Evolutionary conservation across 2,797 vertebrate genomes (phyloP), one percentile per base, ranked within the genome.

Genomic region (Pseudochromis fuscus): DNA sequence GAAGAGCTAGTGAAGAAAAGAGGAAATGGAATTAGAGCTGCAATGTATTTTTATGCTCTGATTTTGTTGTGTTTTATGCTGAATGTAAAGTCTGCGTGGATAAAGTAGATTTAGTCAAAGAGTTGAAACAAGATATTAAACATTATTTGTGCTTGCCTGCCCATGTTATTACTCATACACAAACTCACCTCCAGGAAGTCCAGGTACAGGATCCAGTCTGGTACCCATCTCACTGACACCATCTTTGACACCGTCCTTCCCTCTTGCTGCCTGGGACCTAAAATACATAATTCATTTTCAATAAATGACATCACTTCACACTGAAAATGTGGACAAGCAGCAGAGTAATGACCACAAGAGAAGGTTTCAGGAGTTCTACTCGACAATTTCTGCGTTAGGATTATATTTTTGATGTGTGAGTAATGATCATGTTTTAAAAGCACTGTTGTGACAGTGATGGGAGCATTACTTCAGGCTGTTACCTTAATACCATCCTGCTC

Each of bases 231-330:
- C 98, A 50, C 93, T 95, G 71, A 96, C 93, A 8, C 96, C 97
- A 1, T 99, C 98, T 84, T 96, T 96, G 44, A 96, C 93, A 44
- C 96, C 96, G 16, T 99, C 97, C 88, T 98, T 99, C 28, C 97
- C 98, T 92, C 98, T 94, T 33, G 98, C 97, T 81, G 97, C 98
- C 76, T 99, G 98, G 42, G 98, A 99, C 87, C 98, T 99, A 71
- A 78, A 67, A 46, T 4, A 67, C 51, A 72, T 0, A 7, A 63
- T 23, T 13, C 8, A 11, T 15, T 23, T 69, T 38, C 25, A 0
- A 31, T 4, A 59, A 5, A 58, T 19, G 25, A 24, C 11, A 16
- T 31, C 9, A 31, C 18, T 30, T 18, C 0, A 4, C 38, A 19
- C 4, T 45, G 18, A 48, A 15, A 46, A 15, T 1, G 4, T 38